Conservation (phyloP, 2,113 vertebrate genomes). For the Scartelaos histophorus region DNA sequence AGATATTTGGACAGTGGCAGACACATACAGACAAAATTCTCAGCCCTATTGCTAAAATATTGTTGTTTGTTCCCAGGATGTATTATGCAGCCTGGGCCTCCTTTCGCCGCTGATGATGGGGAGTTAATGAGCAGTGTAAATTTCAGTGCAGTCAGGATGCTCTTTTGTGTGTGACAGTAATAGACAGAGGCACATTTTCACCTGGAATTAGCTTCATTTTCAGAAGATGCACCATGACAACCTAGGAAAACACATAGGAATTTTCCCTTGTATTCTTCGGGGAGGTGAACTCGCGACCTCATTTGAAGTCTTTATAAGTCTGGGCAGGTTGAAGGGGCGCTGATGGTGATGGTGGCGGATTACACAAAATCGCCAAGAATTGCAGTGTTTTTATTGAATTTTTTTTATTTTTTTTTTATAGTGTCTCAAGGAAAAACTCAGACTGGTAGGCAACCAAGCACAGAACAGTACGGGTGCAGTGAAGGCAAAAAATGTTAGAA, state of each 20-base stretch:
- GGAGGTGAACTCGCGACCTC: neutral
- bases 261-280: neutral
- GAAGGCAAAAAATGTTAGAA: neutral
- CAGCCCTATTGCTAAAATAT: slow-evolving; percentile 32
- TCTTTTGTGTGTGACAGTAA: neutral
- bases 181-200: neutral
- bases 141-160: neutral
- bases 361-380: slow-evolving; percentile 1
- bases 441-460: slow-evolving; percentile 37
- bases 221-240: neutral
- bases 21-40: too few relatives aligned
- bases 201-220: neutral
- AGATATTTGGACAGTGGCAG: too few relatives aligned
- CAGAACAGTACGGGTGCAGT: slow-evolving; percentile 19
- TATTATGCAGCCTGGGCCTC: slow-evolving; percentile 13
- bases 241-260: neutral
- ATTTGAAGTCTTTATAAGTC: neutral
- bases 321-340: neutral
- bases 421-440: neutral
- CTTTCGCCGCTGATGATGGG: slow-evolving; percentile 8
- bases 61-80: slow-evolving; percentile 1
- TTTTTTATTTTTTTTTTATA: too few relatives aligned
- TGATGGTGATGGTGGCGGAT: slow-evolving; percentile 6
- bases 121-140: slow-evolving; percentile 27
- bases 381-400: neutral